phyloP scores from a whole-genome alignment of 2,888 invertebrate species.

The Parnassius smintheus region DNA sequence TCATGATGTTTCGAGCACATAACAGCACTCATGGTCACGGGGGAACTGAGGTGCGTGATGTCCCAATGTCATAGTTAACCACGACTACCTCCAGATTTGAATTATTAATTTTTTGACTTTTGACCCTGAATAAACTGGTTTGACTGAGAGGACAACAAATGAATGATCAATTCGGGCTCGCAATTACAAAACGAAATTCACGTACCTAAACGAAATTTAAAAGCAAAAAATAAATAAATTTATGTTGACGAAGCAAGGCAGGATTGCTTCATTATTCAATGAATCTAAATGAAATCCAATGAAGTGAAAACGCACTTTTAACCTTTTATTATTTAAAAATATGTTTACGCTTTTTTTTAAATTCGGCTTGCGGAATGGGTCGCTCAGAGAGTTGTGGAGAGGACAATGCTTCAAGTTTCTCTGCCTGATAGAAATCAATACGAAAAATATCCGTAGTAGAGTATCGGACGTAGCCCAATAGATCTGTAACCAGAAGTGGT shows the following conservation, averaged over 20 bases:
- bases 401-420: no score
- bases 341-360: neutral
- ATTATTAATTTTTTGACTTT: neutral
- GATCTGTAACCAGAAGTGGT: no score
- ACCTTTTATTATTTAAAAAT: neutral
- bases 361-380: neutral
- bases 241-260: neutral
- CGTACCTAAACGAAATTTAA: neutral
- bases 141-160: neutral
- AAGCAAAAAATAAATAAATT: neutral
- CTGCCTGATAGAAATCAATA: no score
- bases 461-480: neutral
- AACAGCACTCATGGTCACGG: no score
- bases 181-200: slow-evolving; percentile 10
- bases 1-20: no score
- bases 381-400: no score
- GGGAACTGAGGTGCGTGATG: no score
- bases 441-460: neutral
- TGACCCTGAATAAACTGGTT: neutral
- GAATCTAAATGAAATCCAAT: neutral
- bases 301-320: neutral
- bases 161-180: neutral
- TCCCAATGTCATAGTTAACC: no score
- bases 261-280: neutral
- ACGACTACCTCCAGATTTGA: no score